phyloP scores from a whole-genome alignment of 2,113 vertebrate genomes.

The Limanda limanda region DNA sequence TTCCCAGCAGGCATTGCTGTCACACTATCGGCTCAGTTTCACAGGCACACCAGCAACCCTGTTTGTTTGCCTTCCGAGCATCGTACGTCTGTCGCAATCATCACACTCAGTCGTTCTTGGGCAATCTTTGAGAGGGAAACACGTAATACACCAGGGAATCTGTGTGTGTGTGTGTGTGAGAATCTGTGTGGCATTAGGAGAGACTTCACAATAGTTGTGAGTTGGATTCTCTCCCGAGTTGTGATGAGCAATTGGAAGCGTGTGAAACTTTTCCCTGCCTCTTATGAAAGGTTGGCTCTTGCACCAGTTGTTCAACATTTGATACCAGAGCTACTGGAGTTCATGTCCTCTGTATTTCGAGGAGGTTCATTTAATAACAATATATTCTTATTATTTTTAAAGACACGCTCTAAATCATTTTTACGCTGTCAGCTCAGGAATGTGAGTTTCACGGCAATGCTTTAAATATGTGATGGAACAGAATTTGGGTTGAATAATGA shows the following conservation, averaged over 20 bases:
- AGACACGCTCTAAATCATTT: no score
- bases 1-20: slow-evolving; percentile 58
- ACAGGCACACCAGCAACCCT: slow-evolving; percentile 39
- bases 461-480: no score
- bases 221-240: not conserved
- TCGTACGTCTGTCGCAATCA: slow-evolving; percentile 60
- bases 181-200: slow-evolving; percentile 8
- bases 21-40: slow-evolving; percentile 56
- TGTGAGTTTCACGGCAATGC: no score
- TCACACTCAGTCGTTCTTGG: slow-evolving; percentile 51
- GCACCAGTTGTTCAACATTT: slow-evolving; percentile 19
- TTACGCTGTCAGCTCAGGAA: no score
- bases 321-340: not conserved
- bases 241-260: slow-evolving; percentile 19
- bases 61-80: slow-evolving; percentile 61
- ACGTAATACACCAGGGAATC: slow-evolving; percentile 34
- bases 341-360: not conserved
- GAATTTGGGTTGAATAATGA: no score
- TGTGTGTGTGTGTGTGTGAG: not conserved
- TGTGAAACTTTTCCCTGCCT: slow-evolving; percentile 28
- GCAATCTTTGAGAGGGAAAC: slow-evolving; percentile 53
- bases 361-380: no score
- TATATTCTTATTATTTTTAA: no score
- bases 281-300: slow-evolving; percentile 25
- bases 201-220: slow-evolving; percentile 39